Evolutionary conservation across 2,888 invertebrate genomes (phyloP), one percentile per base, ranked within the genome.

Genomic region (Synergus umbraculus): DNA sequence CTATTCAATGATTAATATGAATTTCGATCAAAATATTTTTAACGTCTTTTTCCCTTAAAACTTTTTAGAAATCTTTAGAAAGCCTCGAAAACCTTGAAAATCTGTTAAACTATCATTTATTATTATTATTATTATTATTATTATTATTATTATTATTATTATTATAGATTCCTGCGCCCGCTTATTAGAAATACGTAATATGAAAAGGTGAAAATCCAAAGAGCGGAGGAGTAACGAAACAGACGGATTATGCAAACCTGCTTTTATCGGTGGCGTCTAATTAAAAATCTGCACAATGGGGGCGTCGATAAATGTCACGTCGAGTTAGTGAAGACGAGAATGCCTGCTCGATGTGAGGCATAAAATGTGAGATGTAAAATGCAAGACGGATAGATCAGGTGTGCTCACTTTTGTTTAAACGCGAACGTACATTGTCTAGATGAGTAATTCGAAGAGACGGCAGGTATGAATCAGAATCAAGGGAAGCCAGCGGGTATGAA

Each of bases 391-490:
- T 63, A 76, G 73, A 76, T 82, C 83, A 81, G 81, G 82, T 81
- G 79, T 78, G 76, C 76, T 76, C 18, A 65, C 79, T 67, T 83
- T 81, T 83, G 79, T 79, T 66, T 73, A 63, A 76, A 67, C 76
- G 60, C 66, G 80, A 69, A 49, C 63, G 76, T 79, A 60, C 44
- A 77, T 78, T 66, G 79, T 79, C 79, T 76, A 76, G 76, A 84
- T 87, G 89, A 89, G 87, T 89, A 89, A 90, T 89, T 86, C 84
- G 85, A 85, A 84, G 83, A 86, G 86, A 85, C 85, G 85, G 83
- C 83, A 79, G 83, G 83, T 85, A 89, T 89, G 89, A 90, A 90
- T 90, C 90, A 89, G 88, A 90, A 89, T 88, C 86, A 88, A 85
- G 86, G 86, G 85, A 86, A 86, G 84, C 84, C 87, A 86, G 86